These are phyloP conservation scores for Ypsolopha sequella DNA, from an alignment of 2,888 invertebrate genomes.

Conservation along the genomic window DNA sequence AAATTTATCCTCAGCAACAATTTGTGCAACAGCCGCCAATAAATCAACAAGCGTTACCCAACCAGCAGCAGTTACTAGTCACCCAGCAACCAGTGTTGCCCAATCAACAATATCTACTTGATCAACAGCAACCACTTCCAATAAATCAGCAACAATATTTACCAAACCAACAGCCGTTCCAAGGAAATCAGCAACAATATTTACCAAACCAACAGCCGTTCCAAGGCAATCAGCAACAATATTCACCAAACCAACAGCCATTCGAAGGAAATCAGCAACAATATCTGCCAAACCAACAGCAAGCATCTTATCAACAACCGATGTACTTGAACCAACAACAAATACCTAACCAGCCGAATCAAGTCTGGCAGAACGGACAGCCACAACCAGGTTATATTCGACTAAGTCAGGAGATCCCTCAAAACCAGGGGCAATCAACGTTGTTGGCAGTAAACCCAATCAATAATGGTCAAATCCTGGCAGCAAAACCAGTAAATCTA, in stretches of 20 bases:
- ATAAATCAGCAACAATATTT: conserved; percentile 6
- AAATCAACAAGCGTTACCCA: conserved; percentile 5
- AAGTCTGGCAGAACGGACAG: not conserved
- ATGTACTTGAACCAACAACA: not conserved
- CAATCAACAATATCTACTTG: conserved; percentile 9
- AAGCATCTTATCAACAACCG: conserved; percentile 4
- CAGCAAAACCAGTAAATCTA: conserved; percentile 5
- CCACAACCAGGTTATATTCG: not conserved
- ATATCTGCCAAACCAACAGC: conserved; percentile 1
- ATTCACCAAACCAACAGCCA: not conserved
- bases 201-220: too few relatives aligned
- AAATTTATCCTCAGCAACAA: not conserved
- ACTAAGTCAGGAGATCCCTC: conserved; percentile 8
- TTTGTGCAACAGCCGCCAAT: not conserved
- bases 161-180: not conserved
- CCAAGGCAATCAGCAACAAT: conserved; percentile 5
- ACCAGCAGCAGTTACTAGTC: not conserved
- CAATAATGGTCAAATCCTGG: conserved; percentile 6
- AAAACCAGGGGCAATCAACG: conserved; percentile 7
- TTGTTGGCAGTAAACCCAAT: not conserved
- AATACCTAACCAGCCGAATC: not conserved
- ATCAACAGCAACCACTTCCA: not conserved
- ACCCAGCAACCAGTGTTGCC: conserved; percentile 6
- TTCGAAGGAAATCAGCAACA: not conserved
- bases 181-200: not conserved